Conservation (phyloP, 2,888 invertebrate genomes). For the Chalcosyrphus nemorum region DNA sequence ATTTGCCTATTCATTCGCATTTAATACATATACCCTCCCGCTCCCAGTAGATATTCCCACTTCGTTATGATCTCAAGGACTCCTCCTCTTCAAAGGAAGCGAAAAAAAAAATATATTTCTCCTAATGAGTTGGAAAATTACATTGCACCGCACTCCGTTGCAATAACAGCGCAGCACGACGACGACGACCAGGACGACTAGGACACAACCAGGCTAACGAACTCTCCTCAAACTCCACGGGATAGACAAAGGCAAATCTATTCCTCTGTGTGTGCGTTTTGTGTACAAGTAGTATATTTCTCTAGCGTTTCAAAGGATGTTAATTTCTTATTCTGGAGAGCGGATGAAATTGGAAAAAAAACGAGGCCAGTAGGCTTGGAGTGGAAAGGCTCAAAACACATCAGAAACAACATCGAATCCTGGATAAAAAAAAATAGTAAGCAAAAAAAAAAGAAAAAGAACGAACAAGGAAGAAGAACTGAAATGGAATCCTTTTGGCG, state of each 20-base stretch:
- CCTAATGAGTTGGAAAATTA: conserved; percentile 72
- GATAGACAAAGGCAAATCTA: conserved; percentile 8
- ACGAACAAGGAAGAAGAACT: conserved; percentile 1
- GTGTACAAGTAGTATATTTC: too few relatives aligned
- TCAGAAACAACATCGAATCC: conserved; percentile 1
- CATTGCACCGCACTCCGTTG: conserved; percentile 60
- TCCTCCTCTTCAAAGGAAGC: conserved; percentile 48
- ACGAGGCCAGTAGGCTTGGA: conserved; percentile 46
- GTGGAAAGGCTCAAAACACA: conserved; percentile 37
- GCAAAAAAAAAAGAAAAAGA: conserved; percentile 20
- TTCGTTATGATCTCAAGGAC: conserved; percentile 39
- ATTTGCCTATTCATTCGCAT: conserved; percentile 64
- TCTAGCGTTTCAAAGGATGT: conserved; percentile 34
- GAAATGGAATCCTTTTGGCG: conserved; percentile 40
- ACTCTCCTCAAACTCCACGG: conserved; percentile 21
- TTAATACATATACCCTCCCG: conserved; percentile 35
- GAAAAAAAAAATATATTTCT: conserved; percentile 41
- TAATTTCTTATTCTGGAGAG: conserved; percentile 31
- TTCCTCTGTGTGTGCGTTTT: neutral
- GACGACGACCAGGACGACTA: neutral
- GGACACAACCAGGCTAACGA: conserved; percentile 66
- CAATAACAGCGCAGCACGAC: conserved; percentile 29
- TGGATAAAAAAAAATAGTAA: neutral
- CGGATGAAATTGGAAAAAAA: conserved; percentile 27
- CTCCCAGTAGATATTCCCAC: conserved; percentile 25